Evolutionary conservation across 2,888 invertebrate genomes (phyloP).

Genomic region (Ectobius pallidus): DNA sequence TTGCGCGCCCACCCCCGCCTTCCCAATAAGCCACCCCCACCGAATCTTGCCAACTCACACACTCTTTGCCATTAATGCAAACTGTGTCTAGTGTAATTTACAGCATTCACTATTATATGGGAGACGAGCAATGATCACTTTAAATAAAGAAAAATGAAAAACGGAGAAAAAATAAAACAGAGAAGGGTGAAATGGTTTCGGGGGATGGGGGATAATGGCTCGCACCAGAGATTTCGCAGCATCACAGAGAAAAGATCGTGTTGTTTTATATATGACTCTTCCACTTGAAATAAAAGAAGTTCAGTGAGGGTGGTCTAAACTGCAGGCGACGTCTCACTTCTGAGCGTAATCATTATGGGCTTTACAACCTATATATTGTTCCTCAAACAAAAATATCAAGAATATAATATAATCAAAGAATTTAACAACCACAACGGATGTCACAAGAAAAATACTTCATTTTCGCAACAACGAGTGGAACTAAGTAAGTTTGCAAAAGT

Average conservation of each 20-base stretch:
- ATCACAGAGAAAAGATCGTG: background rate
- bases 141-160: slow-evolving; percentile 39
- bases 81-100: slow-evolving; percentile 41
- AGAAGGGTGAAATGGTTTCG: background rate
- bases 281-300: too few species aligned
- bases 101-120: slow-evolving; percentile 33
- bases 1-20: background rate
- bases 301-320: too few species aligned
- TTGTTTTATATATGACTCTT: background rate
- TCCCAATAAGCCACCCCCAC: slow-evolving; percentile 9
- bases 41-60: background rate
- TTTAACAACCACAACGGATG: too few species aligned
- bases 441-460: too few species aligned
- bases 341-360: too few species aligned
- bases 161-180: slow-evolving; percentile 15
- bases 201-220: slow-evolving; percentile 7
- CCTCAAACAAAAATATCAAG: too few species aligned
- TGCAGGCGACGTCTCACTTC: too few species aligned
- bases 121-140: slow-evolving; percentile 39
- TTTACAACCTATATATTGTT: too few species aligned
- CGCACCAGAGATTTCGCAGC: slow-evolving; percentile 4
- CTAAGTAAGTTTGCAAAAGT: too few species aligned
- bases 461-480: too few species aligned
- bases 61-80: slow-evolving; percentile 41
- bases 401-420: too few species aligned